A percentile compares a stretch with the other conserved stretches of the same genome.
These are phyloP conservation scores for Cantharis flavilabris DNA, from an alignment of 2,888 invertebrate species.

Conservation along the genomic window DNA sequence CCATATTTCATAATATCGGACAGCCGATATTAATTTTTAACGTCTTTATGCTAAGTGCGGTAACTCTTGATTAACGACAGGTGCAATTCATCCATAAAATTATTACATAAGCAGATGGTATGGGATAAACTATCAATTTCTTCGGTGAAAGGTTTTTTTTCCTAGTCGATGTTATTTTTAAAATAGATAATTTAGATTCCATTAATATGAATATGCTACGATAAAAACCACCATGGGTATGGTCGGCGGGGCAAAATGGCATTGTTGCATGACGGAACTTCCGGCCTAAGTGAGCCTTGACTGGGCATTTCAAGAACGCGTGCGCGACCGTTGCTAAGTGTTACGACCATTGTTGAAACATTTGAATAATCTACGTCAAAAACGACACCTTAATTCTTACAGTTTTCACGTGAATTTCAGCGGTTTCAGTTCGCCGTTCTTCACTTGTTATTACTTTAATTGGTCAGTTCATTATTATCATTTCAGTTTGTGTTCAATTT, in stretches of 20 bases:
- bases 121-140: neutral
- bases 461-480: neutral
- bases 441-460: conserved; percentile 2
- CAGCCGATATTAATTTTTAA: neutral
- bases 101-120: neutral
- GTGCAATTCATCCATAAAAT: neutral
- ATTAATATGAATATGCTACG: conserved; percentile 1
- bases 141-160: neutral
- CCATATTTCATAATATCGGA: neutral
- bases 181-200: neutral
- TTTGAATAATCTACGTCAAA: conserved; percentile 54
- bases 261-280: conserved; percentile 54
- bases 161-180: neutral
- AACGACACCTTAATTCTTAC: conserved; percentile 50
- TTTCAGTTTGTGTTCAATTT: neutral
- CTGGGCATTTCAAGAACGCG: conserved; percentile 45
- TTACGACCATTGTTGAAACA: conserved; percentile 53
- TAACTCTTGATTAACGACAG: neutral
- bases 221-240: conserved; percentile 44
- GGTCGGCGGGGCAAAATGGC: conserved; percentile 52
- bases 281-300: conserved; percentile 52
- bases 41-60: neutral
- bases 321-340: conserved; percentile 52
- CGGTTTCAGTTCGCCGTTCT: conserved; percentile 50
- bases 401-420: conserved; percentile 55